phyloP scores from a whole-genome alignment of 1,140 invertebrate genomes.

The Camponotus pennsylvanicus region DNA sequence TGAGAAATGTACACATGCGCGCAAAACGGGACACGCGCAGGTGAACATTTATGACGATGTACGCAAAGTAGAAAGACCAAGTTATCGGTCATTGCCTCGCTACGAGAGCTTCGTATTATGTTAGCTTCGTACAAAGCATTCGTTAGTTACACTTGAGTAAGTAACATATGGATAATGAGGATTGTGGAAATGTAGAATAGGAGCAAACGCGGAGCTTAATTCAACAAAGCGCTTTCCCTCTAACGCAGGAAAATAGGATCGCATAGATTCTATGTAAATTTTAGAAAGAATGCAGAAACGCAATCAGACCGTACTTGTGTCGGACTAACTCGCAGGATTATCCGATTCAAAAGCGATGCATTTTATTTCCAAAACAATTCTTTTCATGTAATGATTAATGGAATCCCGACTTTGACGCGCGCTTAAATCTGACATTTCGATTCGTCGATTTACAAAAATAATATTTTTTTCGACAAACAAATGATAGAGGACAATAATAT shows the following conservation, averaged over 20 bases:
- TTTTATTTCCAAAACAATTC: conserved; percentile 24
- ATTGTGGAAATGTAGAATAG: conserved; percentile 43
- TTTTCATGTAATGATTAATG: background rate
- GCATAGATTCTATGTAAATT: conserved; percentile 15
- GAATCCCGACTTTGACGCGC: background rate
- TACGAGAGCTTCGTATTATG: conserved; percentile 21
- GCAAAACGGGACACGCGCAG: background rate
- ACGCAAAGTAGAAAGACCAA: background rate
- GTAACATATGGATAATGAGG: conserved; percentile 54
- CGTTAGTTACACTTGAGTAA: conserved; percentile 57
- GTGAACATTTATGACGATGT: conserved; percentile 13
- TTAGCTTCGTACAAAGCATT: conserved; percentile 44
- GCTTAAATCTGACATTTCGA: conserved; percentile 1
- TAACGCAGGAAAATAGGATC: background rate
- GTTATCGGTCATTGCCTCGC: conserved; percentile 14
- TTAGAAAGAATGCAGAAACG: conserved; percentile 42
- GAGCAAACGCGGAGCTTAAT: conserved; percentile 40
- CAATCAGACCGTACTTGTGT: conserved; percentile 39
- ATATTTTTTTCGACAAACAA: background rate
- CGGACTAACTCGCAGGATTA: conserved; percentile 12
- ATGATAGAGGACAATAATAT: background rate
- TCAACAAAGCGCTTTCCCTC: conserved; percentile 38
- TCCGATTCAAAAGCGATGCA: conserved; percentile 33
- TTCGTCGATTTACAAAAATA: background rate
- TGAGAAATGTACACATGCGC: background rate